Conservation (phyloP, 2,888 invertebrate species). For the Elmis aenea region DNA sequence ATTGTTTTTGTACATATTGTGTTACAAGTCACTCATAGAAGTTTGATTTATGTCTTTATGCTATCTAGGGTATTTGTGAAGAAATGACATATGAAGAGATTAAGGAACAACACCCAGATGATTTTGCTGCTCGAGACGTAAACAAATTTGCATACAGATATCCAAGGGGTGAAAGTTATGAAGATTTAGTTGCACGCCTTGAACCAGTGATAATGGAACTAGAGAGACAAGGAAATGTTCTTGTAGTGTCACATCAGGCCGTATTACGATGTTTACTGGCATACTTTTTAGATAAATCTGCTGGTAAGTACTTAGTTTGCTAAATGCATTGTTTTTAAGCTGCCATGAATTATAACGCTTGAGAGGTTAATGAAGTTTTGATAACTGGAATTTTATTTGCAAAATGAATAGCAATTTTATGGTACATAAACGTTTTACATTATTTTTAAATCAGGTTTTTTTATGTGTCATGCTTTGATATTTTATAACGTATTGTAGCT, state of each 20-base stretch:
- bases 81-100: slow-evolving; percentile 99
- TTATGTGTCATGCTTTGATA: too few relatives aligned
- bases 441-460: too few relatives aligned
- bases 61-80: slow-evolving; percentile 89
- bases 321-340: too few relatives aligned
- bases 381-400: too few relatives aligned
- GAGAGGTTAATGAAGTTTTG: too few relatives aligned
- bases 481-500: too few relatives aligned
- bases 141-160: slow-evolving; percentile 95
- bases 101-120: slow-evolving; percentile 85
- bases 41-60: too few relatives aligned
- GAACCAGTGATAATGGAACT: slow-evolving; percentile 99
- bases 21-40: too few relatives aligned
- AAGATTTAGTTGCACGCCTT: slow-evolving; percentile 93
- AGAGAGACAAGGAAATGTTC: slow-evolving; percentile 92
- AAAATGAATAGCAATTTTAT: too few relatives aligned
- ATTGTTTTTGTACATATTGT: too few relatives aligned
- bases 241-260: slow-evolving; percentile 96
- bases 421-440: too few relatives aligned
- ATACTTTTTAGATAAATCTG: slow-evolving; percentile 94
- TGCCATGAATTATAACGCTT: too few relatives aligned
- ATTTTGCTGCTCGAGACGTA: slow-evolving; percentile 91
- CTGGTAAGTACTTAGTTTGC: slow-evolving; percentile 55
- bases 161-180: slow-evolving; percentile 92
- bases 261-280: slow-evolving; percentile 92